A percentile compares a stretch with the other conserved stretches of the same genome.
Conservation (phyloP, 1,140 invertebrate species). For the Monomorium pharaonis region DNA sequence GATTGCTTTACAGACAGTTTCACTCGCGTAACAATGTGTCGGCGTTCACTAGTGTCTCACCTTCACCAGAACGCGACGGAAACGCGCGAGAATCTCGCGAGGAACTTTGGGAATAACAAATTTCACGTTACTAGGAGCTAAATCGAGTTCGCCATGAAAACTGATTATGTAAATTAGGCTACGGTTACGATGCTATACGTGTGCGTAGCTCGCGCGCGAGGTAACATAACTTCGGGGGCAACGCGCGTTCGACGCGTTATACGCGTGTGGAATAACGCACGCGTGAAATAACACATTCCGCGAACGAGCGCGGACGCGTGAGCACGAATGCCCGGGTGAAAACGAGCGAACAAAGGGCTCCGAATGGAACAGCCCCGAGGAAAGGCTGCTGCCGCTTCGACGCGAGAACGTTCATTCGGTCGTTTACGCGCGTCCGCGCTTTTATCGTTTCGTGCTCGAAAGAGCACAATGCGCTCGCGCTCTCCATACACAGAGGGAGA, state of each 20-base stretch:
- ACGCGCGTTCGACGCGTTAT: not conserved
- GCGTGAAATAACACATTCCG: not conserved
- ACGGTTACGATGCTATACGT: conserved; percentile 10
- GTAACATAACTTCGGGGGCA: not conserved
- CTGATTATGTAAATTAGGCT: conserved; percentile 16
- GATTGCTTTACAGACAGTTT: not conserved
- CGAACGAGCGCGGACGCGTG: not conserved
- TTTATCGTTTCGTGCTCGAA: conserved; percentile 8
- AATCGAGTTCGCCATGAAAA: not conserved
- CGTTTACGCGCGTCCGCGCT: not conserved
- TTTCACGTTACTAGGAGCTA: not conserved
- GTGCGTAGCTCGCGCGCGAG: not conserved
- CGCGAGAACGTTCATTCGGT: not conserved
- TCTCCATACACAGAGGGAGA: not conserved
- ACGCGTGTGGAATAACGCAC: not conserved
- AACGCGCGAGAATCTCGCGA: not conserved
- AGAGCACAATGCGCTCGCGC: not conserved
- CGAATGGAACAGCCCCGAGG: not conserved
- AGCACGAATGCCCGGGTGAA: not conserved
- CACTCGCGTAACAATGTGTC: not conserved
- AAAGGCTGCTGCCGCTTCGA: conserved; percentile 6
- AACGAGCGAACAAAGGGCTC: conserved; percentile 3
- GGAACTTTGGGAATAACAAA: not conserved
- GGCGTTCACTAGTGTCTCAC: not conserved
- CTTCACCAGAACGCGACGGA: not conserved